Conservation (phyloP, 2,888 invertebrate genomes). For the Mesoligia furuncula region DNA sequence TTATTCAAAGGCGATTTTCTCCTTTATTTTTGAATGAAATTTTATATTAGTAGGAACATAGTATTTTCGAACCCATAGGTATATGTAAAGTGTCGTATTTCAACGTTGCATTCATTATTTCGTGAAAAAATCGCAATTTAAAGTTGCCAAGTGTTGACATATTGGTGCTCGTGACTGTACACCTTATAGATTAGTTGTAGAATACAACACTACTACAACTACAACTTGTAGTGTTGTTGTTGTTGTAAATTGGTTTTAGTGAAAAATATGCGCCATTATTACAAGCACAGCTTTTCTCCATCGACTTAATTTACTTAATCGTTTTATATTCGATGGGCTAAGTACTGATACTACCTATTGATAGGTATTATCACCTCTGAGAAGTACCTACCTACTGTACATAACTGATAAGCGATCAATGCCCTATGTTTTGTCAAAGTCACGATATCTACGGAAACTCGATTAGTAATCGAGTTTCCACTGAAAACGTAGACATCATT, state of each 20-base stretch:
- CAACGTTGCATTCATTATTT: too few relatives aligned
- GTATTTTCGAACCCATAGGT: too few relatives aligned
- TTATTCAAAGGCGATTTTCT: too few relatives aligned
- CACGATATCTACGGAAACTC: neutral
- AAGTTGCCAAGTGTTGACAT: too few relatives aligned
- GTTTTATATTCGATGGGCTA: neutral
- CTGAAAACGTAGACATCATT: neutral
- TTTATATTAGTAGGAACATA: too few relatives aligned
- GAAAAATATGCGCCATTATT: neutral
- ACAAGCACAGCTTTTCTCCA: neutral
- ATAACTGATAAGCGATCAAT: slow-evolving; percentile 26
- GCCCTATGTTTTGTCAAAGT: neutral
- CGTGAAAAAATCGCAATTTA: too few relatives aligned
- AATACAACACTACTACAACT: too few relatives aligned
- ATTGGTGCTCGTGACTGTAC: too few relatives aligned
- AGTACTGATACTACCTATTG: neutral
- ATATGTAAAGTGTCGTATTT: too few relatives aligned
- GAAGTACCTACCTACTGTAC: neutral
- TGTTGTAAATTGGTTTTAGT: neutral
- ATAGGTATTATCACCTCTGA: neutral
- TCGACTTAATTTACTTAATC: neutral
- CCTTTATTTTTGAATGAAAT: too few relatives aligned
- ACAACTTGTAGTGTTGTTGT: neutral
- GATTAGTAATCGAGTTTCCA: neutral
- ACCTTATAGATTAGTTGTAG: neutral